Conservation (phyloP, 2,797 vertebrate genomes). For the Dendrocincla tyrannina region DNA sequence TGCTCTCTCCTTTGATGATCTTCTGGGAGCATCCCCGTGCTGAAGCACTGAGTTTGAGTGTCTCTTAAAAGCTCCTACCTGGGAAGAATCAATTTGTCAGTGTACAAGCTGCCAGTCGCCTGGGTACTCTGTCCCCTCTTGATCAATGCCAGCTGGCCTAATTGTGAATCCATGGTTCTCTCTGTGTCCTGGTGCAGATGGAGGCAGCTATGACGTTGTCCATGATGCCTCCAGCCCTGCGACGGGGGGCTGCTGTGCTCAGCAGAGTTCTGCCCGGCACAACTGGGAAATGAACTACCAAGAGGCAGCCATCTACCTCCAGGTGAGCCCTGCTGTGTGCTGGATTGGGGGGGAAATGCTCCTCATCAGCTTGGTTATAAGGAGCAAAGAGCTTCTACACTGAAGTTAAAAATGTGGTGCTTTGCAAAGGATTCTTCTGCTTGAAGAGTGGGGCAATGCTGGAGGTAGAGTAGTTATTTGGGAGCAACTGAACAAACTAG, state of each 20-base stretch:
- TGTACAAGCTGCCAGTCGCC: not conserved
- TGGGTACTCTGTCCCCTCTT: not conserved
- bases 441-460: not conserved
- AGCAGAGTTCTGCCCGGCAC: slow-evolving; percentile 78
- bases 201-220: slow-evolving; percentile 80
- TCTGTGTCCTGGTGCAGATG: slow-evolving; percentile 75
- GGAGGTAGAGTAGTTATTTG: not conserved
- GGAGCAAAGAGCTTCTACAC: not conserved
- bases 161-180: not conserved
- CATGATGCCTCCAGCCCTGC: slow-evolving; percentile 79
- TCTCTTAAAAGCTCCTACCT: not conserved
- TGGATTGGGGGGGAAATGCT: fast-evolving
- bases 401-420: not conserved
- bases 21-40: not conserved
- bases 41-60: not conserved
- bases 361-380: not conserved
- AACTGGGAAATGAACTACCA: slow-evolving; percentile 98
- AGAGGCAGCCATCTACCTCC: slow-evolving; percentile 97
- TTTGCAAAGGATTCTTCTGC: not conserved
- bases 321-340: slow-evolving; percentile 77
- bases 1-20: not conserved
- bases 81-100: not conserved
- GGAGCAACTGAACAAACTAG: not conserved
- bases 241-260: slow-evolving; percentile 73
- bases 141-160: not conserved